Evolutionary conservation across 2,888 invertebrate species (phyloP), one percentile per base, ranked within the genome.

Genomic region (Byasa hedistus): DNA sequence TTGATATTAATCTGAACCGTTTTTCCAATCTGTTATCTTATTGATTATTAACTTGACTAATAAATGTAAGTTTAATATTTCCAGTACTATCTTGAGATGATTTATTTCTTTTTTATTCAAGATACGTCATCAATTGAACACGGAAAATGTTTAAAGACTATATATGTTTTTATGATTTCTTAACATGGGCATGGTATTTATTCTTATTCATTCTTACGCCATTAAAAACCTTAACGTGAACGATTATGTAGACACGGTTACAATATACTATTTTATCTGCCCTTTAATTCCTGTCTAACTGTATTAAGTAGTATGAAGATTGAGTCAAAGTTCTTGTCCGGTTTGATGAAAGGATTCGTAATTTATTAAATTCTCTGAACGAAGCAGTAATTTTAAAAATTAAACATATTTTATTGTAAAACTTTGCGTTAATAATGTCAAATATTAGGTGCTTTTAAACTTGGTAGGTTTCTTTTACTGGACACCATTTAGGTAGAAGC

Each of bases 41-140:
- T 27, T 27, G 27, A 27, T 39, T 39, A 39, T 39, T 39, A 15
- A 15, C 12, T 39, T 39, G 39, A 39, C 39, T 12, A 51, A 4
- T 21, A 51, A 51, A 51, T 21, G 21, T 51, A 8, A 51, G n/a
- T 19, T 17, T 3, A 44, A 21, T 51, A 10, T 51, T n/a, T 21
- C 5, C 51, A n/a, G 51, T 51, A 51, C 1, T 36, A 39, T 39
- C 27, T 4, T 27, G 3, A 4, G n/a, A 27, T 4, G 27, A 63
- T 51, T 51, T 15, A 56, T 24, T 44, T 48, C 8, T 63, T 54
- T 24, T 23, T n/a, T 27, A 27, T 36, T 64, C n/a, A 44, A 59
- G n/a, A 57, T 32, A 44, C 61, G 57, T 61, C 66, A 27, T 39
- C 24, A 55, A 60, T 27, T 22, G 39, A 63, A 52, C 21, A 44